phyloP scores from a whole-genome alignment of 2,888 invertebrate genomes.

The Drosophila longiperda region DNA sequence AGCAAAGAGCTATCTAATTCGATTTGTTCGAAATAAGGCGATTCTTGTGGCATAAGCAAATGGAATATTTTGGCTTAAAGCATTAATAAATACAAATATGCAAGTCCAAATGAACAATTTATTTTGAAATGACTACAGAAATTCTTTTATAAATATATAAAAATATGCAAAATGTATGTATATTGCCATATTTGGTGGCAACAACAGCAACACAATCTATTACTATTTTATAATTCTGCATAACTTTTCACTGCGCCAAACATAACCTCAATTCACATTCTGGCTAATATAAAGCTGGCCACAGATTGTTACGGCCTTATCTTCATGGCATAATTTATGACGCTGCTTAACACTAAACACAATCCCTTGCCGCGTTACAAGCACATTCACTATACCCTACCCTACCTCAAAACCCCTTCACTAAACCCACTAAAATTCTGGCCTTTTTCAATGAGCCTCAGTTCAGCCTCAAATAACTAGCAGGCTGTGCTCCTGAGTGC shows the following conservation, averaged over 20 bases:
- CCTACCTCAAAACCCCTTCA: not conserved
- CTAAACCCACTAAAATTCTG: not conserved
- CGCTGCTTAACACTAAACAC: slow-evolving; percentile 51
- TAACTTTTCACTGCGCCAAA: slow-evolving; percentile 19
- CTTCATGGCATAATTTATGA: slow-evolving; percentile 66
- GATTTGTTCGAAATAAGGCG: not conserved
- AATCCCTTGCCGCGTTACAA: slow-evolving; percentile 25
- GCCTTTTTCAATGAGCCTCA: slow-evolving; percentile 29
- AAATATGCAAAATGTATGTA: not conserved
- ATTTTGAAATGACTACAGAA: not conserved
- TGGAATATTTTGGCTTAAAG: not conserved
- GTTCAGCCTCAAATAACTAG: slow-evolving; percentile 27
- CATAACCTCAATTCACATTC: slow-evolving; percentile 47
- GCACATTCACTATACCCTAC: not conserved
- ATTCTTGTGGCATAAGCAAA: not conserved
- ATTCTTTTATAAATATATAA: not conserved
- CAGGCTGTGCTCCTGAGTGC: not conserved
- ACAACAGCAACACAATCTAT: not conserved
- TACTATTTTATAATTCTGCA: slow-evolving; percentile 7
- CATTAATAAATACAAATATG: not conserved
- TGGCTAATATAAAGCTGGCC: slow-evolving; percentile 46
- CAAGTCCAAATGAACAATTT: not conserved
- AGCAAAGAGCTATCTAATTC: slow-evolving; percentile 1
- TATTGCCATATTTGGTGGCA: not conserved
- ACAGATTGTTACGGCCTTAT: slow-evolving; percentile 59